Evolutionary conservation across 2,113 vertebrate genomes (phyloP).

Genomic region (Trogon melanurus): DNA sequence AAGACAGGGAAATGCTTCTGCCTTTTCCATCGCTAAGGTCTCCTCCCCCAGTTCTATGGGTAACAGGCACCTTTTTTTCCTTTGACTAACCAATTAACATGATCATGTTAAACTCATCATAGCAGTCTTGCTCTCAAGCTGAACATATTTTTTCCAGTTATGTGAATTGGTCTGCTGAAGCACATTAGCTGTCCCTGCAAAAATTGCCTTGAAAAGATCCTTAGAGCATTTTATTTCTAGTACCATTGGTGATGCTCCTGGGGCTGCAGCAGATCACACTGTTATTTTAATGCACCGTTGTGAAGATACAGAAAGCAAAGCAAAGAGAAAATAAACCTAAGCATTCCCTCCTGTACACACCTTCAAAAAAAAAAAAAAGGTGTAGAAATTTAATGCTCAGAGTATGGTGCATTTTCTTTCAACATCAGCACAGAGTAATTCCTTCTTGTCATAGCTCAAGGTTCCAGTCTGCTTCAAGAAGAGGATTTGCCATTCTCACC

Average conservation of each 20-base stretch:
- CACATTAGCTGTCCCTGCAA: neutral
- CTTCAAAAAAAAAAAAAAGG: neutral
- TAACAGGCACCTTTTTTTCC: neutral
- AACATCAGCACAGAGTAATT: neutral
- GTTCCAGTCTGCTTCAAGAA: neutral
- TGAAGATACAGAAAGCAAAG: neutral
- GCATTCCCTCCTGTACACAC: neutral
- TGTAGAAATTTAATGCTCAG: neutral
- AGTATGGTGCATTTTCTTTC: neutral
- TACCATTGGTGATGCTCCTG: neutral
- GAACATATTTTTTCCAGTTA: neutral
- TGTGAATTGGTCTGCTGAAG: neutral
- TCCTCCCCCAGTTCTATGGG: neutral
- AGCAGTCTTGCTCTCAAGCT: neutral
- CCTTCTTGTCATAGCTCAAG: neutral
- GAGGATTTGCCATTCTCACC: neutral
- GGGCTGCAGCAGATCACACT: neutral
- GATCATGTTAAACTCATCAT: rapidly evolving
- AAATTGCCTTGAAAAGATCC: neutral
- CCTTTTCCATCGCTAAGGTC: neutral
- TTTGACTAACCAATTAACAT: neutral
- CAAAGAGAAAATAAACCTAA: neutral
- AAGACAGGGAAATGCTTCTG: neutral
- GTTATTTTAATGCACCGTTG: neutral
- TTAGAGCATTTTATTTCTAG: neutral